Evolutionary conservation across 2,888 invertebrate genomes (phyloP).

Genomic region (Halictus ligatus): DNA sequence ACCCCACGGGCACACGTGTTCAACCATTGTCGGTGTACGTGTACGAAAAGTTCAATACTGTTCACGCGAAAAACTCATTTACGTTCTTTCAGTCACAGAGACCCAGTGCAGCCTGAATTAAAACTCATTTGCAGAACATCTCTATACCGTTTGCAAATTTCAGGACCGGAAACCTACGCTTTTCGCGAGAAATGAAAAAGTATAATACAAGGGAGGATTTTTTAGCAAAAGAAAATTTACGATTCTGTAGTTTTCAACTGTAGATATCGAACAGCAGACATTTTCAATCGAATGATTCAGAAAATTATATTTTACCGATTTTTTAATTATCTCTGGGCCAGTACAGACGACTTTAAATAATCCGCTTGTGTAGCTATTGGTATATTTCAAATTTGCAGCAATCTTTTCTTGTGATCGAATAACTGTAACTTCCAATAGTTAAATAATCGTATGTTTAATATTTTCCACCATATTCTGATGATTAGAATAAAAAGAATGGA

Average conservation of each 20-base stretch:
- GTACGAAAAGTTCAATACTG: background rate
- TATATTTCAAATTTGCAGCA: too few species aligned
- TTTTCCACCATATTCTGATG: background rate
- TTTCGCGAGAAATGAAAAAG: background rate
- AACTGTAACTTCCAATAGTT: background rate
- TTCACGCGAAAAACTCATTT: background rate
- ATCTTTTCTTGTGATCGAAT: too few species aligned
- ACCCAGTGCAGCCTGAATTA: background rate
- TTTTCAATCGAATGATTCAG: background rate
- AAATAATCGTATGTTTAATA: background rate
- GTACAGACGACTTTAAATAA: background rate
- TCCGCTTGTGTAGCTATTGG: background rate
- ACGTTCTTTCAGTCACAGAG: background rate
- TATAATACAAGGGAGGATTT: background rate
- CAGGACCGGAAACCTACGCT: background rate
- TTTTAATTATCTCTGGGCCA: background rate
- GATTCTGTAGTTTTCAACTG: background rate
- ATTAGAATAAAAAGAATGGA: background rate
- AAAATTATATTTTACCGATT: background rate
- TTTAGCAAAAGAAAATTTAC: background rate
- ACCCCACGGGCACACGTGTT: background rate
- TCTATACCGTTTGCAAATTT: background rate
- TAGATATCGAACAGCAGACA: background rate
- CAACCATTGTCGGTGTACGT: background rate
- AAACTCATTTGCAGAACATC: background rate